A percentile compares a stretch with the other conserved stretches of the same genome.
These are phyloP conservation scores for Sarcophilus harrisii DNA, from an alignment of 2,797 vertebrate genomes.

Conservation along the genomic window DNA sequence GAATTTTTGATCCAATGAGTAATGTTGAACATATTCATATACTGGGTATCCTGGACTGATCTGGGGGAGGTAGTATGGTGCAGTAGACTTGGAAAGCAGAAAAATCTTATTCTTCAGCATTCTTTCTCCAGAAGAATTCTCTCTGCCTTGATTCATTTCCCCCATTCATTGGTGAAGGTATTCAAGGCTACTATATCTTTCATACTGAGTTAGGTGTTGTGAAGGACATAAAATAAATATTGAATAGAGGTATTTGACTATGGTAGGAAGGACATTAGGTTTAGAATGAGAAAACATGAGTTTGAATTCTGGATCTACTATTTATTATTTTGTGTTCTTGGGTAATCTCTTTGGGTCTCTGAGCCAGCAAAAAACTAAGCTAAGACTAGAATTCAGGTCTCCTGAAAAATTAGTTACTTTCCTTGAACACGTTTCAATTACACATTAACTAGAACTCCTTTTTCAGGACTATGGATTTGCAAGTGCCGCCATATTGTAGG, in stretches of 20 bases:
- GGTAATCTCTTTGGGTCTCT: not conserved
- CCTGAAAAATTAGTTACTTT: not conserved
- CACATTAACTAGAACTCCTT: not conserved
- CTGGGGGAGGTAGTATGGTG: not conserved
- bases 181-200: not conserved
- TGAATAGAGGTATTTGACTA: not conserved
- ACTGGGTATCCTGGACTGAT: not conserved
- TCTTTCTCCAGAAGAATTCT: not conserved
- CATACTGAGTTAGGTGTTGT: not conserved
- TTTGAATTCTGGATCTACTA: not conserved
- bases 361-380: not conserved
- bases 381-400: not conserved
- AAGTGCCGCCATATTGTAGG: not conserved
- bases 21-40: not conserved
- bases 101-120: not conserved
- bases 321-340: not conserved
- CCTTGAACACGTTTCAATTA: not conserved
- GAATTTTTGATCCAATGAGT: not conserved
- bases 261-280: not conserved
- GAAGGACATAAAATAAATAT: not conserved
- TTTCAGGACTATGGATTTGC: not conserved
- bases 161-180: not conserved
- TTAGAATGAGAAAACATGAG: conserved; percentile 1
- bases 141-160: not conserved
- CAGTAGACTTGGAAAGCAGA: not conserved